Evolutionary conservation across 1,140 invertebrate genomes (phyloP).

Genomic region (Potamilus streckersoni): DNA sequence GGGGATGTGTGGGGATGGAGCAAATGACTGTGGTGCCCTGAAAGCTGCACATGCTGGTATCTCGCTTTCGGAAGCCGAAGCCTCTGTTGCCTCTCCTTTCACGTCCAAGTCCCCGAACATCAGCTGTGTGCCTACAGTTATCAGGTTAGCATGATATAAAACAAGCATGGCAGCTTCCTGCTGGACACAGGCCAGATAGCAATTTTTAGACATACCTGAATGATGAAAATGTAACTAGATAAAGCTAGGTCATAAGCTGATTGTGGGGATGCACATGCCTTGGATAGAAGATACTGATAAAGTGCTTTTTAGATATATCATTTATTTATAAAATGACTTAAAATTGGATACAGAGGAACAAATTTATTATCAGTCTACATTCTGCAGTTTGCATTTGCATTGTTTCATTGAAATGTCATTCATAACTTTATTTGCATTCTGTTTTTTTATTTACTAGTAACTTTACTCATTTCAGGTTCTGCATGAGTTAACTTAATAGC

Average conservation of each 20-base stretch:
- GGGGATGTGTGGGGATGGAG: slow-evolving; percentile 97
- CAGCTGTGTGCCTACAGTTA: slow-evolving; percentile 88
- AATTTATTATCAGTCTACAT: neutral
- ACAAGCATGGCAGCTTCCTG: no score
- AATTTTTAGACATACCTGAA: no score
- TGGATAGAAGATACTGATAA: neutral
- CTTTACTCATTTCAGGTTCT: neutral
- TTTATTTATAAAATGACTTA: neutral
- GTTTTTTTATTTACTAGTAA: neutral
- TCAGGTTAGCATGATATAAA: slow-evolving; percentile 69
- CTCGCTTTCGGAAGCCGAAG: slow-evolving; percentile 95
- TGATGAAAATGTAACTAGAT: no score
- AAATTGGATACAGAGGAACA: neutral
- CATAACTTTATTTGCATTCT: neutral
- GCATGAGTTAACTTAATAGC: no score
- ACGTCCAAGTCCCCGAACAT: slow-evolving; percentile 91
- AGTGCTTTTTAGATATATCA: neutral
- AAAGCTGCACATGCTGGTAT: slow-evolving; percentile 95
- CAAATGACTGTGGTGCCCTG: slow-evolving; percentile 94
- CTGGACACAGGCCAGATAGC: no score
- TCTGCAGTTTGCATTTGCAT: no score
- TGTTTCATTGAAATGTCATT: neutral
- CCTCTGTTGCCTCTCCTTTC: slow-evolving; percentile 96
- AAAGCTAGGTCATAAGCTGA: neutral
- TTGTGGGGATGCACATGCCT: neutral